Conservation (phyloP, 2,797 vertebrate species). For the Notamacropus eugenii region DNA sequence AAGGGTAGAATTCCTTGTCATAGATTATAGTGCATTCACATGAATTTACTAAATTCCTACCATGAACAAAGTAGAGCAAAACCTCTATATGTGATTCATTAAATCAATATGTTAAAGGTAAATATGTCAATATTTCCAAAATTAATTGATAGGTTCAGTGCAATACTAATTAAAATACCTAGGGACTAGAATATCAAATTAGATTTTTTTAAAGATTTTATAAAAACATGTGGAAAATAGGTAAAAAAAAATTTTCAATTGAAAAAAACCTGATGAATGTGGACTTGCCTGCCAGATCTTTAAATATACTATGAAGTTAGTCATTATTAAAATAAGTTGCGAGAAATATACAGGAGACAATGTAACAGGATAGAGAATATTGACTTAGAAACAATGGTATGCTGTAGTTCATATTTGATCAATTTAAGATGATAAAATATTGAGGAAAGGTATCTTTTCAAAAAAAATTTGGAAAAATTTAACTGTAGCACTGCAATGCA, state of each 20-base stretch:
- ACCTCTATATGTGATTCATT: not conserved
- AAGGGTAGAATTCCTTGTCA: not conserved
- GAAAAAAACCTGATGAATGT: not conserved
- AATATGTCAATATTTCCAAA: not conserved
- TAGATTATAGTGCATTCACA: not conserved
- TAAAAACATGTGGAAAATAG: not conserved
- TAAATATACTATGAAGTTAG: not conserved
- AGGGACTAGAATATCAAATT: not conserved
- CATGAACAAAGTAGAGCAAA: not conserved
- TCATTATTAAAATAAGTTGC: not conserved
- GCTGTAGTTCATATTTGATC: not conserved
- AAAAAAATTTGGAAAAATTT: not conserved
- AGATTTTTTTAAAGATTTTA: not conserved
- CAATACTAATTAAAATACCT: not conserved
- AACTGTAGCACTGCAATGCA: not conserved
- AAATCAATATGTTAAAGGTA: not conserved
- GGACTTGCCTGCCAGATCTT: not conserved
- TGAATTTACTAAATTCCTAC: not conserved
- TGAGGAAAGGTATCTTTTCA: not conserved
- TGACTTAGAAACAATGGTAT: not conserved
- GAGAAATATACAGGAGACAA: not conserved
- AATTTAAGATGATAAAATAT: not conserved
- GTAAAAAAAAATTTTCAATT: not conserved
- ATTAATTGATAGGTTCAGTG: not conserved
- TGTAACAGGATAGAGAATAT: not conserved